Conservation (phyloP, 2,888 invertebrate genomes). For the Drosophila fungiperda region DNA sequence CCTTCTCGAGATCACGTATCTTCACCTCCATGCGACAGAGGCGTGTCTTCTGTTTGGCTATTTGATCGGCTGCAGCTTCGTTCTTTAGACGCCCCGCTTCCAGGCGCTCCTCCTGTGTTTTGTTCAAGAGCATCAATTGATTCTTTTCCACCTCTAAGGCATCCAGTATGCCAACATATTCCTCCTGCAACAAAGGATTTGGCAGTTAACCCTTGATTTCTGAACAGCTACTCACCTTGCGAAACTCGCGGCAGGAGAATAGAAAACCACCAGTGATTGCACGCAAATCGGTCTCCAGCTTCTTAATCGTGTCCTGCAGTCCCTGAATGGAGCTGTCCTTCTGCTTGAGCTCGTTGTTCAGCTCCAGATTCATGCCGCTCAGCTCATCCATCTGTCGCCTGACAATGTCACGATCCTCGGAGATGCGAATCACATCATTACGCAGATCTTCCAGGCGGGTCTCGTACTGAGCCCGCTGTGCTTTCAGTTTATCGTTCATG, state of each 20-base stretch:
- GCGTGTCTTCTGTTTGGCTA: conserved; percentile 79
- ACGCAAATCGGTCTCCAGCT: conserved; percentile 81
- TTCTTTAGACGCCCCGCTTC: conserved; percentile 73
- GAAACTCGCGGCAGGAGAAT: conserved; percentile 83
- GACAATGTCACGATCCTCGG: conserved; percentile 66
- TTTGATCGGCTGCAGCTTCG: conserved; percentile 68
- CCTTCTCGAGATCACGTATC: conserved; percentile 82
- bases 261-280: conserved; percentile 83
- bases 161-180: conserved; percentile 82
- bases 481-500: conserved; percentile 85
- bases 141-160: conserved; percentile 83
- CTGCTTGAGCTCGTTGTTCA: conserved; percentile 56
- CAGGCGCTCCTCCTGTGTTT: conserved; percentile 71
- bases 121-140: conserved; percentile 72
- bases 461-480: conserved; percentile 80
- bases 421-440: conserved; percentile 59
- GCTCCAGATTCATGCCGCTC: conserved; percentile 74
- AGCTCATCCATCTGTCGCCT: conserved; percentile 71
- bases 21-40: conserved; percentile 81
- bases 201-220: not conserved
- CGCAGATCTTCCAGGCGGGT: conserved; percentile 74
- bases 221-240: conserved; percentile 70
- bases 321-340: conserved; percentile 70
- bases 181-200: conserved; percentile 66
- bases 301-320: conserved; percentile 67